Base-by-base conservation (phyloP, 2,113 vertebrate species). In the Azemiops feae region DNA sequence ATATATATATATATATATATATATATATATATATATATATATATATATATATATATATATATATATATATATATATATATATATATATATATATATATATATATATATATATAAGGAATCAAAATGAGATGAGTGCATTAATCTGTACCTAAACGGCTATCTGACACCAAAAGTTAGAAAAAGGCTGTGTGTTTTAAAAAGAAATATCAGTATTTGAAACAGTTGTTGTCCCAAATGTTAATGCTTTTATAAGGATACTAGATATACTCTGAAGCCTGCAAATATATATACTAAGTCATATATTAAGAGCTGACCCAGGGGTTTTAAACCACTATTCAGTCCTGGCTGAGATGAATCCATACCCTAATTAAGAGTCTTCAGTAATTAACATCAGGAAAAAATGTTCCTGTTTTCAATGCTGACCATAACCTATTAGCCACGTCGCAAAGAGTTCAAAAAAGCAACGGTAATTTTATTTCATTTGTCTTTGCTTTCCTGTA, bases 401-500 rank as follows among this genome's bases (percentile, higher is more conserved):
- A 58, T 58, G n/a, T 34, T 53, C 39, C 27, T 45, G 22, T 93
- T 91, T 25, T 54, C 57, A n/a, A 2, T 50, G 88, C 54, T 52
- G 87, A 87, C 60, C 18, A 74, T 58, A 3, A 30, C 3, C 86
- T 85, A 86, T 64, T 91, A 39, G 47, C 0, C 52, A 55, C 8
- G 0, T 11, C 55, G 47, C 55, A 45, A 53, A 27, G 81, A 52
- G 27, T 85, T 64, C 90, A 89, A 3, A 69, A 58, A 87, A 57
- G 50, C 54, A 20, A 12, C 34, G 16, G 95, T 81, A 95, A 87
- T 92, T 94, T 89, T 91, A 89, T 92, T 94, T 88, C 23, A 92
- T 89, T 60, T n/a, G 0, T 91, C 93, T n/a, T 23, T 92, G 96
- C 95, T 96, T 93, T 92, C 95, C 95, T 92, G 50, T 74, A 96